phyloP scores from a whole-genome alignment of 1,140 invertebrate species.

The Drosophila novamexicana region DNA sequence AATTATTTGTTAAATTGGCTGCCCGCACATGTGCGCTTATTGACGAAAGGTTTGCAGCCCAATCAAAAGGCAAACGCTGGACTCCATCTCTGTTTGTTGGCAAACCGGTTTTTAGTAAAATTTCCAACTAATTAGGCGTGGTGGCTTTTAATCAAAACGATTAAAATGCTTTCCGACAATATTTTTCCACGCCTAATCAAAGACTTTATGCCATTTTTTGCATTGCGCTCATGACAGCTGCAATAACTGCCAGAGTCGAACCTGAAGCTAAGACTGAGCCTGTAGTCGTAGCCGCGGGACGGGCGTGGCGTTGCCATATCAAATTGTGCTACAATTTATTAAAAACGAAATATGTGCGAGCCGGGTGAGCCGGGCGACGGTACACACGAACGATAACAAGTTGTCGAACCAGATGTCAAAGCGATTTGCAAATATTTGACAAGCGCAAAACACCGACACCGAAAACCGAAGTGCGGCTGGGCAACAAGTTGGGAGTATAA shows the following conservation, averaged over 20 bases:
- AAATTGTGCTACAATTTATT: conserved; percentile 83
- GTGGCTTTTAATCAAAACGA: conserved; percentile 82
- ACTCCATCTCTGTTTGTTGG: conserved; percentile 36
- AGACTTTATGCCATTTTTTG: conserved; percentile 77
- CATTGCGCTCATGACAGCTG: conserved; percentile 71
- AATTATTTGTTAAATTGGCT: conserved; percentile 79
- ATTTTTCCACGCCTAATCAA: conserved; percentile 83
- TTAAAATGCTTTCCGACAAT: conserved; percentile 83
- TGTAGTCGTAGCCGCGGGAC: conserved; percentile 1
- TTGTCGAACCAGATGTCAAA: conserved; percentile 83
- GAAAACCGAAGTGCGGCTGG: conserved; percentile 40
- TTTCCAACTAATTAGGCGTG: conserved; percentile 81
- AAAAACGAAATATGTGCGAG: conserved; percentile 80
- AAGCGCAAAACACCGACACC: conserved; percentile 71
- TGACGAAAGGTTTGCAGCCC: conserved; percentile 68
- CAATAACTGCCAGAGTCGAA: conserved; percentile 44
- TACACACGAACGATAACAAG: conserved; percentile 71
- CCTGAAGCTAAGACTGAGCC: conserved; percentile 20
- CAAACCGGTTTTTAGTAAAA: conserved; percentile 58
- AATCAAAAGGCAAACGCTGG: conserved; percentile 23
- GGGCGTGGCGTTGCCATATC: conserved; percentile 71
- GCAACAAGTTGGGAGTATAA: conserved; percentile 33
- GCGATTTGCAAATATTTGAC: conserved; percentile 83
- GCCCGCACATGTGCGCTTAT: conserved; percentile 55
- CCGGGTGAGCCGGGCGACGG: conserved; percentile 30